These are phyloP conservation scores for Albula glossodonta DNA, from an alignment of 2,113 vertebrate genomes.

Conservation along the genomic window DNA sequence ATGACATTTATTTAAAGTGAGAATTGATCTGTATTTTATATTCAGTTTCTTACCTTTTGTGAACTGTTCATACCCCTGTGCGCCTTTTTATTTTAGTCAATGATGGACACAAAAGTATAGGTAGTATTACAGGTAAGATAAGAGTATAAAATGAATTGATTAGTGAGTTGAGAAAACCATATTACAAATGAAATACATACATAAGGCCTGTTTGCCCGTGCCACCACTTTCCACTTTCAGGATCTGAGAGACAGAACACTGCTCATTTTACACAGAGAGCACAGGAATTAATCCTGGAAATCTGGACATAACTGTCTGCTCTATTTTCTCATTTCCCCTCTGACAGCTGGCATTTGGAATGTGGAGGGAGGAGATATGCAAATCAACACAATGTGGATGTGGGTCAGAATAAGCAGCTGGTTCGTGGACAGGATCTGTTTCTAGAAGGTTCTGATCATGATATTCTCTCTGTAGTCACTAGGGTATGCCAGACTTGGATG, in stretches of 20 bases:
- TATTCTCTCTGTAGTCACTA: background rate
- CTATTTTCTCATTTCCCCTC: background rate
- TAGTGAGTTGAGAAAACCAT: no score
- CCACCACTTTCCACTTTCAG: no score
- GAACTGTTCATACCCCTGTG: no score
- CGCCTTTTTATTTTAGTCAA: no score
- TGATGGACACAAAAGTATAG: no score
- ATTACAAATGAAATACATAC: no score
- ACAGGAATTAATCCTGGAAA: background rate
- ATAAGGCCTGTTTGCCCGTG: no score
- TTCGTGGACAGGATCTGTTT: background rate
- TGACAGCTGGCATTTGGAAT: background rate
- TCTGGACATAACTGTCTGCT: background rate
- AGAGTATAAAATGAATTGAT: no score
- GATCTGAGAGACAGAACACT: background rate
- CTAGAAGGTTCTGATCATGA: background rate
- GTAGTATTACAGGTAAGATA: no score
- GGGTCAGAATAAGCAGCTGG: background rate
- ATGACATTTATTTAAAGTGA: no score
- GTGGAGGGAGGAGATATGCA: conserved; percentile 6
- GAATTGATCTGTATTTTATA: no score
- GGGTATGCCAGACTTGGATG: background rate
- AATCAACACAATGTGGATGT: background rate
- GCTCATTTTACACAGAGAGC: background rate
- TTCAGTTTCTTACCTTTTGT: no score